phyloP scores from a whole-genome alignment of 2,888 invertebrate genomes.

The Fissipunctia ypsillon region DNA sequence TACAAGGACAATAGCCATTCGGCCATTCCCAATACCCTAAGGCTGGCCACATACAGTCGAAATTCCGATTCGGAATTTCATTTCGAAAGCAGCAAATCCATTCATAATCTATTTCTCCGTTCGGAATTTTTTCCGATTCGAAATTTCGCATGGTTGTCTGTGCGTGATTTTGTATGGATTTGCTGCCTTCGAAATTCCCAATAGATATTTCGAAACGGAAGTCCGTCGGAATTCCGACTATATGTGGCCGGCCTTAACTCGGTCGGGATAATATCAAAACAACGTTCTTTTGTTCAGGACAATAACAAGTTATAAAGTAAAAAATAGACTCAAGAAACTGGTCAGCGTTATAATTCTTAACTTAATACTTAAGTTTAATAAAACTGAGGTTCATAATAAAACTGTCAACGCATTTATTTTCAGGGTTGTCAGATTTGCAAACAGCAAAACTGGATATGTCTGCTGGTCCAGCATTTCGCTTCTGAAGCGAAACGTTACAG shows the following conservation, averaged over 20 bases:
- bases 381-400: slow-evolving; percentile 34
- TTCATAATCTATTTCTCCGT: no score
- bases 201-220: no score
- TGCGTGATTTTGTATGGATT: no score
- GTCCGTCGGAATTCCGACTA: no score
- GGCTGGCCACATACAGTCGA: no score
- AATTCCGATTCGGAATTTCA: no score
- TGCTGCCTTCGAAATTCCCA: no score
- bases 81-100: no score
- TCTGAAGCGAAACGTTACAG: no score
- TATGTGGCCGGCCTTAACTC: slow-evolving; percentile 22
- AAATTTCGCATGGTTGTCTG: no score
- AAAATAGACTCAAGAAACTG: slow-evolving; percentile 39
- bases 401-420: slow-evolving; percentile 45
- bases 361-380: slow-evolving; percentile 40
- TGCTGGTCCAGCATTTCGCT: neutral
- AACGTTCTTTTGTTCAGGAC: slow-evolving; percentile 32
- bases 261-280: slow-evolving; percentile 27
- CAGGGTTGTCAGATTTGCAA: slow-evolving; percentile 14
- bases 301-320: slow-evolving; percentile 34
- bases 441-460: neutral
- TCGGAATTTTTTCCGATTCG: no score
- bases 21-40: slow-evolving; percentile 18
- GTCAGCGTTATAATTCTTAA: slow-evolving; percentile 43
- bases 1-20: slow-evolving; percentile 27